phyloP scores from a whole-genome alignment of 53 echinoderm and acorn worm genomes.

The Mesocentrotus franciscanus region DNA sequence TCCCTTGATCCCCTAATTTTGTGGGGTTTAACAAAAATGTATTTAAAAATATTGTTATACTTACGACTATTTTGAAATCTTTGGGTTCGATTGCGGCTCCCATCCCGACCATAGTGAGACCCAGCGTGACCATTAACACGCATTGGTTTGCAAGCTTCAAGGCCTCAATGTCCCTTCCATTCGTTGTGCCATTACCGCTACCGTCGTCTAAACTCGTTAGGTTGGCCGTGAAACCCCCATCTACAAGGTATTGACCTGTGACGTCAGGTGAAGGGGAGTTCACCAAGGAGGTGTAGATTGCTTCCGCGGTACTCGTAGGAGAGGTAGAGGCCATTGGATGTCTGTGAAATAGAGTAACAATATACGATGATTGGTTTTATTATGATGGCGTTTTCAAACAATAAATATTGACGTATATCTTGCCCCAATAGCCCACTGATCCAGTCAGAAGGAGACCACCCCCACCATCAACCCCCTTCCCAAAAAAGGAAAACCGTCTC shows the following conservation, averaged over 20 bases:
- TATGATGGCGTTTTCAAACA: no score
- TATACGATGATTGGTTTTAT: no score
- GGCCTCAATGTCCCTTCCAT: not conserved
- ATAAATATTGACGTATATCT: no score
- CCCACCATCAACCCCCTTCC: no score
- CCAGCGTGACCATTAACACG: constrained; percentile 36
- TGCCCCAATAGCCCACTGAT: no score
- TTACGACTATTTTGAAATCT: constrained; percentile 56
- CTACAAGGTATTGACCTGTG: not conserved
- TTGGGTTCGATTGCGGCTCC: constrained; percentile 50
- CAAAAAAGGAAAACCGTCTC: no score
- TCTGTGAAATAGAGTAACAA: no score
- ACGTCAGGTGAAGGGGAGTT: not conserved
- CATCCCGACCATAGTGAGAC: constrained; percentile 56
- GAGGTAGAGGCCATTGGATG: not conserved
- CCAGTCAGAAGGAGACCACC: no score
- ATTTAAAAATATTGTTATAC: not conserved
- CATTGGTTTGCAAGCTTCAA: constrained; percentile 53
- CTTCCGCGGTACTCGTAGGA: not conserved
- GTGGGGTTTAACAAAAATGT: no score
- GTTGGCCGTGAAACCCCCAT: not conserved
- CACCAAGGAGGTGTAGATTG: not conserved
- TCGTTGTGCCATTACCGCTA: not conserved
- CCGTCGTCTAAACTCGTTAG: not conserved
- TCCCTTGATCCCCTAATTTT: no score